A percentile compares a stretch with the other conserved stretches of the same genome.
Evolutionary conservation across 2,113 vertebrate genomes (phyloP).

Genomic region (Perognathus longimembris): DNA sequence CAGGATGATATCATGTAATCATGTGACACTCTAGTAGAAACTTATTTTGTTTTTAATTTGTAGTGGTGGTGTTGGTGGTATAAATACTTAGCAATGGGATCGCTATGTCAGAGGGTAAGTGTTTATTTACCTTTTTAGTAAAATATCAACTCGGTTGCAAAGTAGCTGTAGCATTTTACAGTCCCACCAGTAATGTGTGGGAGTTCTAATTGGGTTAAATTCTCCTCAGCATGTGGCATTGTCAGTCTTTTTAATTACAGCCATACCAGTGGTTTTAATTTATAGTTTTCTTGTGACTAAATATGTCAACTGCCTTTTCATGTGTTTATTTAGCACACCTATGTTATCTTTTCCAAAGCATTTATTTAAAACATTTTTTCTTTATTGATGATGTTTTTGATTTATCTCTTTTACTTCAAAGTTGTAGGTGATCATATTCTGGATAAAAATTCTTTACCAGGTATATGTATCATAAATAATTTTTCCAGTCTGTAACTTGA

Average conservation of each 20-base stretch:
- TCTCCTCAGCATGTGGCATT: conserved; percentile 42
- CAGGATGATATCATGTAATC: too few relatives aligned
- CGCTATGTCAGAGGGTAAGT: conserved; percentile 18
- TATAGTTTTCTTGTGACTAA: conserved; percentile 37
- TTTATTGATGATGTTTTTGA: not conserved
- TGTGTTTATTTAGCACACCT: not conserved
- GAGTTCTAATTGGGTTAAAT: conserved; percentile 10
- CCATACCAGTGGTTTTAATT: conserved; percentile 9
- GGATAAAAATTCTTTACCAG: not conserved
- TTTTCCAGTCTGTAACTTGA: conserved; percentile 3
- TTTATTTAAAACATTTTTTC: not conserved
- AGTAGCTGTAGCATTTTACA: conserved; percentile 29
- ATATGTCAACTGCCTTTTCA: conserved; percentile 33
- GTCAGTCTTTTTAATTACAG: conserved; percentile 55
- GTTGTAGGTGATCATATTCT: not conserved
- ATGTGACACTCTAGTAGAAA: not conserved
- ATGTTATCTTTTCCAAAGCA: not conserved
- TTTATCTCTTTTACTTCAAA: conserved; percentile 39
- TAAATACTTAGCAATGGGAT: conserved; percentile 37
- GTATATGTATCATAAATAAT: conserved; percentile 13
- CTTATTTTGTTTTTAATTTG: not conserved
- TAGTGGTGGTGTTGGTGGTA: not conserved
- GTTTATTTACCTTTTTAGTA: conserved; percentile 18
- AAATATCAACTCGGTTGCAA: conserved; percentile 42
- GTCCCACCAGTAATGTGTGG: conserved; percentile 19